These are phyloP conservation scores for Drosophila mayri DNA, from an alignment of 1,140 invertebrate genomes.

Conservation along the genomic window DNA sequence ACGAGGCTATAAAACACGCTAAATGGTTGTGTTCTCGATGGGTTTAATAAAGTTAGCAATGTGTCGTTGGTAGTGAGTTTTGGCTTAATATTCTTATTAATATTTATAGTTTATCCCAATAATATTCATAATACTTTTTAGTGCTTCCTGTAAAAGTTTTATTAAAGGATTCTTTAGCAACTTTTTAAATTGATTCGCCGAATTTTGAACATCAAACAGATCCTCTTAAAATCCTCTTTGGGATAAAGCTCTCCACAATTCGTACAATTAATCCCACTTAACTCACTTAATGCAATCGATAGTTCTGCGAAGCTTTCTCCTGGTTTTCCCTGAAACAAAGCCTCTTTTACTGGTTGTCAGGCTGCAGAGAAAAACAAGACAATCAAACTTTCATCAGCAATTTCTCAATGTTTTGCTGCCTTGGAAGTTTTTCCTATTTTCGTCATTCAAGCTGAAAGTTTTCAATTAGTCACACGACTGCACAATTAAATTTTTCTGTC, in stretches of 20 bases:
- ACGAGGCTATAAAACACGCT: slow-evolving; percentile 38
- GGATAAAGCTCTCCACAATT: neutral
- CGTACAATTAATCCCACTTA: slow-evolving; percentile 30
- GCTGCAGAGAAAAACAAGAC: slow-evolving; percentile 24
- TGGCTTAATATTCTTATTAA: neutral
- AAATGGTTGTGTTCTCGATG: slow-evolving; percentile 39
- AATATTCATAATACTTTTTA: too few relatives aligned
- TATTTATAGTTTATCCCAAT: slow-evolving; percentile 5
- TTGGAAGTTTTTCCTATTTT: slow-evolving; percentile 59
- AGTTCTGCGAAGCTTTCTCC: slow-evolving; percentile 20
- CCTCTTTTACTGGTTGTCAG: slow-evolving; percentile 17
- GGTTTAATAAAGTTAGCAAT: slow-evolving; percentile 24
- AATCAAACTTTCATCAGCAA: slow-evolving; percentile 57
- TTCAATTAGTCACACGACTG: slow-evolving; percentile 79
- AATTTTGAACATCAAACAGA: neutral
- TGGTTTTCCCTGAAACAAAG: slow-evolving; percentile 19
- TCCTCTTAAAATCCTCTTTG: neutral
- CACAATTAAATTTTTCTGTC: slow-evolving; percentile 72
- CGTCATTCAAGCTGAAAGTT: slow-evolving; percentile 66
- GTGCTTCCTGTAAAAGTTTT: too few relatives aligned
- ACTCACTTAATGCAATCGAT: slow-evolving; percentile 33
- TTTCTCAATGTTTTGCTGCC: slow-evolving; percentile 31
- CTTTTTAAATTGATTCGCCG: too few relatives aligned
- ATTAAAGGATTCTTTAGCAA: too few relatives aligned
- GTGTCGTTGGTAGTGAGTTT: neutral